A percentile compares a stretch with the other conserved stretches of the same genome.
phyloP scores from a whole-genome alignment of 2,797 vertebrate species.

The Tenualosa ilisha region DNA sequence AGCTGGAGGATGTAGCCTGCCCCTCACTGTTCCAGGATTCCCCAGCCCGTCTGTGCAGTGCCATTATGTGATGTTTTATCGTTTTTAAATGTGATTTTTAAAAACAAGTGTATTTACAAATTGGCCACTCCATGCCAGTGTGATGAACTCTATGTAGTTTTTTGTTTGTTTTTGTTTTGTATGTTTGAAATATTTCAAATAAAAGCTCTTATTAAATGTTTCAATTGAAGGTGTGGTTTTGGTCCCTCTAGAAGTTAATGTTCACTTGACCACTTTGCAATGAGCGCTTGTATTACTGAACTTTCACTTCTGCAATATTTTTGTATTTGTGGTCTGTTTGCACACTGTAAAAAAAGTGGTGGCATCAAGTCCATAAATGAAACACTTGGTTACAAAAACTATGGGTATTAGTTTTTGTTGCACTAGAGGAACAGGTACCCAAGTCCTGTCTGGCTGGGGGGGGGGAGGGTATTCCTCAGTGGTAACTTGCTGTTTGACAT shows the following conservation, averaged over 20 bases:
- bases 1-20: constrained; percentile 58
- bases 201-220: constrained; percentile 83
- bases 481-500: no score
- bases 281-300: no score
- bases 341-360: no score
- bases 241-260: neutral
- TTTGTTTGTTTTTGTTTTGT: constrained; percentile 85
- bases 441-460: no score
- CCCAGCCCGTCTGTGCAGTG: constrained; percentile 69
- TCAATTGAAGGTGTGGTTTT: neutral
- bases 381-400: no score
- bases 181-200: constrained; percentile 88
- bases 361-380: no score
- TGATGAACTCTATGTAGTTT: constrained; percentile 94
- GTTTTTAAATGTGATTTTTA: constrained; percentile 84
- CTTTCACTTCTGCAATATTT: no score
- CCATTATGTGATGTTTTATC: constrained; percentile 70
- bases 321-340: no score
- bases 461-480: no score
- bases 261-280: no score
- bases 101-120: constrained; percentile 71
- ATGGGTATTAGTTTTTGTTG: no score
- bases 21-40: constrained; percentile 51
- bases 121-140: constrained; percentile 75
- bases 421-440: no score